Evolutionary conservation across 2,797 vertebrate genomes (phyloP), one percentile per base, ranked within the genome.

Genomic region (Premnoplex brunnescens): DNA sequence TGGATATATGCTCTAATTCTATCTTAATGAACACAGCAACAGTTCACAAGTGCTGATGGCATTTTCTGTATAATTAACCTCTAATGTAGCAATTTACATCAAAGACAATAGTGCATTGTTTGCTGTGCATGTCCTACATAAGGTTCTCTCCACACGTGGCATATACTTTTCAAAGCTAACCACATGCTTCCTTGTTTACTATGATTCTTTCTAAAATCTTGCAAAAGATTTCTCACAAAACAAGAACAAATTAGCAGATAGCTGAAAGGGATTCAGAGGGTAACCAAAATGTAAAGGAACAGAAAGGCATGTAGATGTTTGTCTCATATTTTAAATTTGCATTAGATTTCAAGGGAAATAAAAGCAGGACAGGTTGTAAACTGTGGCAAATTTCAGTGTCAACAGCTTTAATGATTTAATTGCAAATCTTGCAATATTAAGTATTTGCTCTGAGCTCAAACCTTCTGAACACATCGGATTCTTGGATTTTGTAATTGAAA

Each of bases 41-140:
- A 51, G 55, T 76, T 86, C 55, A 62, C 30, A 79, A 87, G 19
- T 32, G 32, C 62, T 95, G 39, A 28, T 85, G n/a, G 23, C 17
- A 64, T 81, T 87, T 88, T 82, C 71, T 93, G 59, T 76, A 73
- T 63, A 69, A 90, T 81, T 95, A 86, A 60, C 52, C 59, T 82
- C 77, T 66, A 76, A 32, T 52, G 13, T 34, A 72, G 36, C 43
- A 85, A 69, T 81, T 84, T 78, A 66, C 51, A 76, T 84, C 36
- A 39, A 86, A 88, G 63, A 84, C 59, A 91, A 52, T 37, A 55
- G 58, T 32, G 43, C 32, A 37, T 75, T 81, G 3, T 89, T 91
- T 88, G 46, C 75, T 75, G n/a, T 68, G 23, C 32, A 20, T n/a
- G n/a, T 12, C 41, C 54, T 88, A 66, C 73, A 69, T 3, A 6